Conservation (phyloP, 2,113 vertebrate species). For the Alaudala cheleensis region DNA sequence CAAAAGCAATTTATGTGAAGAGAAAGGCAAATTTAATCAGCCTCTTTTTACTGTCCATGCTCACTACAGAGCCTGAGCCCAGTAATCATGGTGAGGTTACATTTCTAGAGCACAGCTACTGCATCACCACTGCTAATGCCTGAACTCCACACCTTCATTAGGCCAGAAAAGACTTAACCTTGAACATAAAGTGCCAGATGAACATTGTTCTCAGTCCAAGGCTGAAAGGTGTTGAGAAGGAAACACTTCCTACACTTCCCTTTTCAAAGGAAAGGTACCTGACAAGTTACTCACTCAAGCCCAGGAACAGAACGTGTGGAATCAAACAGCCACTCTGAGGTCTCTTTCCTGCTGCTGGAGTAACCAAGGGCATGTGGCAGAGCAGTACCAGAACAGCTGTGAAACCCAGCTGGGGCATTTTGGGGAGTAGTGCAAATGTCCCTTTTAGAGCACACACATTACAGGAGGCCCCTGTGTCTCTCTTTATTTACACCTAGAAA, state of each 20-base stretch:
- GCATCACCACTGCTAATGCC: neutral
- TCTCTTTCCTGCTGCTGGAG: neutral
- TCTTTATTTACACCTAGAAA: neutral
- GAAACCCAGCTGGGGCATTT: neutral
- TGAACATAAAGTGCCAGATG: neutral
- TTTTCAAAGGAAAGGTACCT: neutral
- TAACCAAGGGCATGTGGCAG: neutral
- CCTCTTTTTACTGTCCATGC: neutral
- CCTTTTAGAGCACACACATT: neutral
- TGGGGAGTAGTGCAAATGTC: fast-evolving
- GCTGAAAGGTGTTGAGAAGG: neutral
- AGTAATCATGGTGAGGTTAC: neutral
- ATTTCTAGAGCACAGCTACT: neutral
- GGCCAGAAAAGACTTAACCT: neutral
- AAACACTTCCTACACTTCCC: neutral
- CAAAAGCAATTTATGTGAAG: neutral
- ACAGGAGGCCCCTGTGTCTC: fast-evolving
- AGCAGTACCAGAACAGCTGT: neutral
- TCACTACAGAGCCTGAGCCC: neutral
- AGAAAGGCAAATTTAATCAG: neutral
- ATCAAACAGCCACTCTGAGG: neutral
- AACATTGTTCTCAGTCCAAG: neutral
- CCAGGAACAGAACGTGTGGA: neutral
- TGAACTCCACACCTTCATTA: neutral
- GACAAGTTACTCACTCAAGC: neutral